phyloP scores from a whole-genome alignment of 2,888 invertebrate genomes.

The Orchesellides sinensis region DNA sequence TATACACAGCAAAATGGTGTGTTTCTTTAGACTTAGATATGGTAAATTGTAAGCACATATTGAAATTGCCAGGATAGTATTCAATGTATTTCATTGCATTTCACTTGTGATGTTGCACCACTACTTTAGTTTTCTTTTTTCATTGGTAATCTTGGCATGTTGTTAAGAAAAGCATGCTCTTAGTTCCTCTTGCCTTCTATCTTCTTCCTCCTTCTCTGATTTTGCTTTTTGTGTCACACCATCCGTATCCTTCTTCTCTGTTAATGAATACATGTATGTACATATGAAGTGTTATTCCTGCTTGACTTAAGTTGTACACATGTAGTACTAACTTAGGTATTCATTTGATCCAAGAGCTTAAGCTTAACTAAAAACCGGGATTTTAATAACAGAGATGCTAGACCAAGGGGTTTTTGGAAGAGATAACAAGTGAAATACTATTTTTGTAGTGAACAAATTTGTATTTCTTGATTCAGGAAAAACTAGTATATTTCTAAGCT shows the following conservation, averaged over 20 bases:
- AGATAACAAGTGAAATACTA: background rate
- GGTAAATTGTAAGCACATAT: conserved; percentile 18
- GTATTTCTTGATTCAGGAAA: background rate
- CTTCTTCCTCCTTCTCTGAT: background rate
- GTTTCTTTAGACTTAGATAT: background rate
- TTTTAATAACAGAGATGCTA: no score
- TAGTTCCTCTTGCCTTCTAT: background rate
- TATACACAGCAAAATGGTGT: no score
- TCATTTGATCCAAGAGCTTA: no score
- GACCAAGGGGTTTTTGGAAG: no score
- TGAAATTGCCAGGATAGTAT: background rate
- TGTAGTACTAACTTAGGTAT: no score
- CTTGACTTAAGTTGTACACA: no score
- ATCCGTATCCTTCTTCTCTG: background rate
- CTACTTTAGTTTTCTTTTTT: no score
- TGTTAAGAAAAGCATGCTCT: background rate
- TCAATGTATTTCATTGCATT: background rate
- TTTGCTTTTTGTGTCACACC: background rate
- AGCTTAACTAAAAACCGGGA: no score
- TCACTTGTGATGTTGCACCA: background rate
- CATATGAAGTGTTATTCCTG: conserved; percentile 22
- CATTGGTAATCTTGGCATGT: background rate
- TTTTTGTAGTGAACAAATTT: background rate
- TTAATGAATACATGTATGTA: conserved; percentile 42
- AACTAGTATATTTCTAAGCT: background rate